A percentile compares a stretch with the other conserved stretches of the same genome.
Evolutionary conservation across 2,888 invertebrate species (phyloP).

Genomic region (Torymus texanus): DNA sequence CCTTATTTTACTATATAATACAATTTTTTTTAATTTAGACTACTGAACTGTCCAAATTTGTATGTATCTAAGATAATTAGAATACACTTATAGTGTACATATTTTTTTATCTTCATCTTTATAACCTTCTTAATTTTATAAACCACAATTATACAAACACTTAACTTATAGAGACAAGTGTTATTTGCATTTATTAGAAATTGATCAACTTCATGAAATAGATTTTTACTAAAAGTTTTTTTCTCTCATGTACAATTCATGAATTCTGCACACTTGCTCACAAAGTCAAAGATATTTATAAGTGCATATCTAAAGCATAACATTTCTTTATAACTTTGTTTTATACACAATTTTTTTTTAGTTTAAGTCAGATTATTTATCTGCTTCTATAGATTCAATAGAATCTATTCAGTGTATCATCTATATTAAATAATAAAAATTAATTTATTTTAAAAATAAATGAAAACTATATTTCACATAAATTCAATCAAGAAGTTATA

Average conservation of each 20-base stretch:
- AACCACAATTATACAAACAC: conserved; percentile 28
- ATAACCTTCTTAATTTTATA: conserved; percentile 33
- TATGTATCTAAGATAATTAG: conserved; percentile 14
- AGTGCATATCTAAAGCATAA: conserved; percentile 32
- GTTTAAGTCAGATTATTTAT: conserved; percentile 15
- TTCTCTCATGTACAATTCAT: not conserved
- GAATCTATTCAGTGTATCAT: not conserved
- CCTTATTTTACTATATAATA: conserved; percentile 43
- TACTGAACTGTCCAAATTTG: conserved; percentile 15
- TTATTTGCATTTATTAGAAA: conserved; percentile 37
- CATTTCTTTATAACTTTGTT: conserved; percentile 38
- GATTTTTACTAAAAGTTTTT: conserved; percentile 1
- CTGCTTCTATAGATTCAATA: conserved; percentile 41
- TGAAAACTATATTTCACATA: conserved; percentile 14
- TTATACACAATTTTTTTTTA: conserved; percentile 35
- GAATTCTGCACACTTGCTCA: not conserved
- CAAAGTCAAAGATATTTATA: conserved; percentile 25
- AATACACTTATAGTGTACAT: conserved; percentile 38
- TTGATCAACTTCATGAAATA: conserved; percentile 7
- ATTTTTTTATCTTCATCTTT: conserved; percentile 33
- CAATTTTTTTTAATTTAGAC: conserved; percentile 44
- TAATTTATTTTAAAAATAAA: conserved; percentile 25
- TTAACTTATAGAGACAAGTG: conserved; percentile 20
- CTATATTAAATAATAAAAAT: conserved; percentile 20
- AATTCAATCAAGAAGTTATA: conserved; percentile 7